phyloP scores from a whole-genome alignment of 30 jellyfish, hydroid and myxozoan species.

The Cassiopea xamachana region DNA sequence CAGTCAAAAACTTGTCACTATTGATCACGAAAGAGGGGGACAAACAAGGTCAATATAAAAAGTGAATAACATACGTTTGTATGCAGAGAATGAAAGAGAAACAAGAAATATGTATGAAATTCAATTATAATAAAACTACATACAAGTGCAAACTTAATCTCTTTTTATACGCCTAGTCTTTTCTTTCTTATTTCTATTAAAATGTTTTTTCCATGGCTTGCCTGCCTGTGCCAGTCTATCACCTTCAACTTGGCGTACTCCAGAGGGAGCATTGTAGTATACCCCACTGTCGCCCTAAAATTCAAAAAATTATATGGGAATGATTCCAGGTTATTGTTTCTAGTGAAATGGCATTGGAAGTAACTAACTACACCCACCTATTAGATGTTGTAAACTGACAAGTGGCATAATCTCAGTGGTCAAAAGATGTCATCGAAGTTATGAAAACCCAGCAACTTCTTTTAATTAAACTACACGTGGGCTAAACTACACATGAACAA shows the following conservation, averaged over 20 bases:
- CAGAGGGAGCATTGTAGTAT: conserved; percentile 85
- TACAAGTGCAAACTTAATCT: neutral
- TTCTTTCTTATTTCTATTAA: conserved; percentile 82
- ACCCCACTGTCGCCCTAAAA: conserved; percentile 46
- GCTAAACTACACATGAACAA: too few species aligned
- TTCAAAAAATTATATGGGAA: neutral
- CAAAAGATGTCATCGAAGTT: too few species aligned
- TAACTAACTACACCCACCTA: too few species aligned
- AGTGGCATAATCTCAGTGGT: too few species aligned
- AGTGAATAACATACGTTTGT: neutral
- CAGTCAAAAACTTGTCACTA: too few species aligned
- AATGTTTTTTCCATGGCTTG: conserved; percentile 95
- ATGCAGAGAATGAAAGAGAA: neutral
- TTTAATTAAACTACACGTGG: too few species aligned
- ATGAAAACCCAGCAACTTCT: too few species aligned
- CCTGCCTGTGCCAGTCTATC: conserved; percentile 29
- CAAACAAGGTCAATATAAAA: neutral
- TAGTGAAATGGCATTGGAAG: too few species aligned
- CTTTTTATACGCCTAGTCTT: conserved; percentile 78
- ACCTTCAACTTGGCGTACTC: conserved; percentile 31
- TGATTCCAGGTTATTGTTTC: neutral
- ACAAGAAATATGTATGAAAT: neutral
- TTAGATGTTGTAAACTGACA: too few species aligned
- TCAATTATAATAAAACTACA: neutral
- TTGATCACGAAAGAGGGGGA: too few species aligned